phyloP scores from a whole-genome alignment of 2,113 vertebrate species.

The Centropus bengalensis region DNA sequence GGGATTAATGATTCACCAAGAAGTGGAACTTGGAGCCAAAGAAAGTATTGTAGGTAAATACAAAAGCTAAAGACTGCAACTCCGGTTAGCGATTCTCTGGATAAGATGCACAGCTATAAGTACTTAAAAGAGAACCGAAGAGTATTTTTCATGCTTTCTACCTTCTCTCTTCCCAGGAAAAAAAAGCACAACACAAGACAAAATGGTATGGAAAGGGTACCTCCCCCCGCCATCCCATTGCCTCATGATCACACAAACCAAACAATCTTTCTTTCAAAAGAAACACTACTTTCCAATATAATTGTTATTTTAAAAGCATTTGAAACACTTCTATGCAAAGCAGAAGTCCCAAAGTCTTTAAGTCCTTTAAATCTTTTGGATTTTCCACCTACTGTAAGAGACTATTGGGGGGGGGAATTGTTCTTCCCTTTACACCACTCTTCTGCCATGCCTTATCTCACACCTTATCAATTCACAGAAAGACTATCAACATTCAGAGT shows the following conservation, averaged over 20 bases:
- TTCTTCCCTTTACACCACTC: background rate
- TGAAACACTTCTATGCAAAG: background rate
- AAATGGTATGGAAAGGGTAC: background rate
- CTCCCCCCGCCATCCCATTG: background rate
- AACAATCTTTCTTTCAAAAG: background rate
- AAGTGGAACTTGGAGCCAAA: background rate
- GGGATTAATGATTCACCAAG: background rate
- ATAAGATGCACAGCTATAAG: background rate
- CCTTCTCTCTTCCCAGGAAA: background rate
- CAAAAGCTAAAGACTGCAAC: background rate
- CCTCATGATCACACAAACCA: background rate
- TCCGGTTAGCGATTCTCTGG: background rate
- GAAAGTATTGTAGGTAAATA: background rate
- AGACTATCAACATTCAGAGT: background rate
- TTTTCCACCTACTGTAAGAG: background rate
- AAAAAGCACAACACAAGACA: background rate
- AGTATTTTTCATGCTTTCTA: background rate
- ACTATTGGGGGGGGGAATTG: fast-evolving
- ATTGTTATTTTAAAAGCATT: background rate
- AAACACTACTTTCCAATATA: background rate
- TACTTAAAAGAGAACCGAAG: background rate
- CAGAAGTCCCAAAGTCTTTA: background rate
- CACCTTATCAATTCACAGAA: background rate
- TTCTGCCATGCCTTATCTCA: background rate
- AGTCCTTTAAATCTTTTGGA: too few species aligned